phyloP scores from a whole-genome alignment of 2,113 vertebrate species.

The Amazona vittata region DNA sequence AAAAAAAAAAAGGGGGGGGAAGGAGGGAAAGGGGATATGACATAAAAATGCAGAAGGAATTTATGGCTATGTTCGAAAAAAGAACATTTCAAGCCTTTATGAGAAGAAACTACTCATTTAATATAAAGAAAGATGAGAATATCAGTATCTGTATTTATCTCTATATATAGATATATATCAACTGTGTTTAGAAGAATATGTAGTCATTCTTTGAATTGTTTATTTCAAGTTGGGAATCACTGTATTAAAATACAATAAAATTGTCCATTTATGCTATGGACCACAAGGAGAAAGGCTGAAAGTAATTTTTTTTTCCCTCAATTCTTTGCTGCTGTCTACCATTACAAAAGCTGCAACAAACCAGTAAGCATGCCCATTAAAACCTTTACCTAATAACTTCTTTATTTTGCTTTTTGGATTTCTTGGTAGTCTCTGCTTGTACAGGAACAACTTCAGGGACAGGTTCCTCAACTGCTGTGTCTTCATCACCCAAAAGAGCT shows the following conservation, averaged over 20 bases:
- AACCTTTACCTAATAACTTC: slow-evolving; percentile 87
- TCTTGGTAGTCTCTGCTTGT: slow-evolving; percentile 90
- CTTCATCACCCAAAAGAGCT: slow-evolving; percentile 93
- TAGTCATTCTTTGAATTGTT: neutral
- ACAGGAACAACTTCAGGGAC: slow-evolving; percentile 86
- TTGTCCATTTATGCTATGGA: neutral
- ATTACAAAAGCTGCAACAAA: neutral
- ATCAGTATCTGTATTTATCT: neutral
- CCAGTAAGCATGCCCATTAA: neutral
- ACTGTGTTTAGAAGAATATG: neutral
- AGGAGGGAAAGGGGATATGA: neutral
- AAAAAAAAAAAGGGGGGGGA: neutral
- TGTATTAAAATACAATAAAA: neutral
- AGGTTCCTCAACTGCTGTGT: slow-evolving; percentile 85
- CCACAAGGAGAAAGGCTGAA: neutral
- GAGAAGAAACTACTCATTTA: neutral
- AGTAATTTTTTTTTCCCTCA: neutral
- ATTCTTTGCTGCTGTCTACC: neutral
- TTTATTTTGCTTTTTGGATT: slow-evolving; percentile 93
- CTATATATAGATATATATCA: neutral
- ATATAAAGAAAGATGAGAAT: neutral
- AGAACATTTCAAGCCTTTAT: neutral
- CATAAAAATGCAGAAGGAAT: neutral
- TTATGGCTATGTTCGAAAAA: neutral
- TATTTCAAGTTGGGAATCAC: neutral